phyloP scores from a whole-genome alignment of 2,113 vertebrate genomes.

The Todiramphus chloris region DNA sequence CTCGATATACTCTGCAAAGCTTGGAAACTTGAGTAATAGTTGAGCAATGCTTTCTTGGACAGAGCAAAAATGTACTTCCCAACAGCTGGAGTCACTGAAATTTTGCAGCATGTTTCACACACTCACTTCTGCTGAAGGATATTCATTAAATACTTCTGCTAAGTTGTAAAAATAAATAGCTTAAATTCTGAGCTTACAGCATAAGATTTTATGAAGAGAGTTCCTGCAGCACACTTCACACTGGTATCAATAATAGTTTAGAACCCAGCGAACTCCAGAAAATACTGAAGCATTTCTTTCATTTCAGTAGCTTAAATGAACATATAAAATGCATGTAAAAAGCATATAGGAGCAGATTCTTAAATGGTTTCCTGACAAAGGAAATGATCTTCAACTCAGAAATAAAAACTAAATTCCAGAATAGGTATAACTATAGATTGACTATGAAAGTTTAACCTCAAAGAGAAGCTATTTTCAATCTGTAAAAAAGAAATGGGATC shows the following conservation, averaged over 20 bases:
- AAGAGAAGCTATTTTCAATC: neutral
- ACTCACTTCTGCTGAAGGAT: neutral
- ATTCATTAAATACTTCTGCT: neutral
- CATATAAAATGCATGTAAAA: neutral
- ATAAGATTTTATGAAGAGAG: neutral
- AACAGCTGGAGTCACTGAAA: neutral
- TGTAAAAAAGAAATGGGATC: neutral
- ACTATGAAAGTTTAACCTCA: neutral
- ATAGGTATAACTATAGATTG: neutral
- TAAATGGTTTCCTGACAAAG: neutral
- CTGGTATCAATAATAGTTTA: neutral
- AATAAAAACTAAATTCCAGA: neutral
- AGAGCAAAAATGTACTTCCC: neutral
- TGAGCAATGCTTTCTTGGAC: neutral
- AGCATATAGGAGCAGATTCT: neutral
- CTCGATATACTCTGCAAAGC: neutral
- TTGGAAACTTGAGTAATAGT: neutral
- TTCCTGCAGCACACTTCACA: neutral
- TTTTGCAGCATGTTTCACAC: neutral
- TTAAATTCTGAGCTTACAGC: neutral
- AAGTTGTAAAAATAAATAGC: neutral
- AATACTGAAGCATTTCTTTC: neutral
- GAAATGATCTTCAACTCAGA: neutral
- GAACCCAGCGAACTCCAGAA: neutral
- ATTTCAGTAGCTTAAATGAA: neutral